Conservation (phyloP, 2,113 vertebrate genomes). For the Myiagra hebetior region DNA sequence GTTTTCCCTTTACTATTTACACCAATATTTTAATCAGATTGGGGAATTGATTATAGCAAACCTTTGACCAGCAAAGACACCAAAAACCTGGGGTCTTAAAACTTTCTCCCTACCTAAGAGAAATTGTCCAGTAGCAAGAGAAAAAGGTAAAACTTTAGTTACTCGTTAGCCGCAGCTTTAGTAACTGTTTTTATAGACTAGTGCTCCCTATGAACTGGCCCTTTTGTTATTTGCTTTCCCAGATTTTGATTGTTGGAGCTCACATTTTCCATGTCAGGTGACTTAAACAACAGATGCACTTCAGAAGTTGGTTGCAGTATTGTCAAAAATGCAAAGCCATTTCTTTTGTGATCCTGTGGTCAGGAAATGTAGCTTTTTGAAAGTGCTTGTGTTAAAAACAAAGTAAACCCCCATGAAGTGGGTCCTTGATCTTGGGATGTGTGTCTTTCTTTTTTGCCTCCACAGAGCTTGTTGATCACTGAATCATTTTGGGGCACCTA, state of each 20-base stretch:
- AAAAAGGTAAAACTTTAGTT: background rate
- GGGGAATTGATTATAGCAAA: background rate
- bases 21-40: background rate
- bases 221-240: background rate
- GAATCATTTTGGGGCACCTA: background rate
- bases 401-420: background rate
- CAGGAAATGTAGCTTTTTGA: background rate
- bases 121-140: background rate
- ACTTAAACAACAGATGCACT: background rate
- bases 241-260: background rate
- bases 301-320: background rate
- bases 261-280: background rate
- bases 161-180: background rate
- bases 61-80: background rate
- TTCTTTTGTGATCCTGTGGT: background rate
- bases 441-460: background rate
- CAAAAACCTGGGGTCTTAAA: background rate
- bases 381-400: background rate
- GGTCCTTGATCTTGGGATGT: background rate
- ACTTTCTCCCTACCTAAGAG: background rate
- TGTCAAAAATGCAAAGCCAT: background rate
- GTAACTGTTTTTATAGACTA: background rate
- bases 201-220: background rate
- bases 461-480: fast-evolving
- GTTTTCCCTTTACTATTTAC: background rate